Base-by-base conservation (phyloP, 23 tunicate genomes). In the Trididemnum clinides region DNA sequence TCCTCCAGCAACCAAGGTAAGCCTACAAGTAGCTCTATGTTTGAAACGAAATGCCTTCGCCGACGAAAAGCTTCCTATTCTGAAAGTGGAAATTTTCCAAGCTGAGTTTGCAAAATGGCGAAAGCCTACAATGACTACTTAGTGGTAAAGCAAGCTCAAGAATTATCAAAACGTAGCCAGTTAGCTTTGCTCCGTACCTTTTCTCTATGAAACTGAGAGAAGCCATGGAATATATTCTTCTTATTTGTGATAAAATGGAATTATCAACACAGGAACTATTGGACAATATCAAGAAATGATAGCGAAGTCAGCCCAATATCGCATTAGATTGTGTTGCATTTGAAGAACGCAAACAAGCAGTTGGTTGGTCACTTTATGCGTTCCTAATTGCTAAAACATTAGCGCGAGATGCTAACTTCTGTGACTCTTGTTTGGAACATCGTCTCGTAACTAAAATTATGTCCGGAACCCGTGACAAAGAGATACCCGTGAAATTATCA, bases 381-480 rank as follows among this genome's bases (percentile, higher is more conserved):
- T 19, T 62, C 4, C 21, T 62, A 15, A 19, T 19, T 12, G 23
- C 27, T 12, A 62, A 62, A 62, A 44, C 69, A 15, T 62, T 62
- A 21, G 69, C 27, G 4, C 23, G 69, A 12, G 27, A 62, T 21
- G 69, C 69, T 4, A 6, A 62, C 27, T 21, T 62, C 6, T 62
- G 69, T 26, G 27, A 19, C 27, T 15, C 23, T 4, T 62, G 22
- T 62, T 21, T 62, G 21, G 27, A 62, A 4, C 69, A 26, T 12
- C 69, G 69, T 62, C 27, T 62, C 23, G 69, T 62, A 4, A 62
- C 69, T 12, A 62, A 62, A 21, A 62, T 62, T 26, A 62, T 62
- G 69, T 62, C 69, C 27, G 69, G 69, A 62, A 62, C 21, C 23
- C 27, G 27, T 18, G 69, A 62, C 69, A 62, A 62, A 62, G 69